A percentile compares a stretch with the other conserved stretches of the same genome.
Conservation (phyloP, 92 coral and sea anemone genomes). For the Epizoanthus ramosus region DNA sequence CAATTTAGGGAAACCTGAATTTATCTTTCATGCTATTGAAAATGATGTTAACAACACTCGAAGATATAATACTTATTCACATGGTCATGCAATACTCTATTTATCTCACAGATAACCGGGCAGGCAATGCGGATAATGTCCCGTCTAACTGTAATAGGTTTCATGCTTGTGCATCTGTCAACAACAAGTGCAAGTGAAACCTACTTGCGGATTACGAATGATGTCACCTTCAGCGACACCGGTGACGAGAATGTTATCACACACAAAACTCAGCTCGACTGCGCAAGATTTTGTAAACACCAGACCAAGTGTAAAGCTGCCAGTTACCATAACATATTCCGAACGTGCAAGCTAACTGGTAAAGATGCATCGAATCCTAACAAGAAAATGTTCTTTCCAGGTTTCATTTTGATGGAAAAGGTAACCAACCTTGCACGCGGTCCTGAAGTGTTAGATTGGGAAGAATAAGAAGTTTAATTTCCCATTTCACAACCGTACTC, state of each 20-base stretch:
- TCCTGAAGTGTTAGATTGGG: too few species aligned
- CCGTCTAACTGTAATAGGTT: background rate
- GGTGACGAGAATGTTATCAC: background rate
- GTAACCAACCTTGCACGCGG: background rate
- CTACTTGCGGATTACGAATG: conserved; percentile 8
- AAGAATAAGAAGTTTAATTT: too few species aligned
- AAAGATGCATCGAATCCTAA: background rate
- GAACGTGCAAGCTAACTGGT: background rate
- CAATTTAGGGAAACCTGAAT: too few species aligned
- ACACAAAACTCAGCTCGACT: background rate
- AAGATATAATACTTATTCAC: too few species aligned
- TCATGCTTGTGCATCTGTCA: background rate
- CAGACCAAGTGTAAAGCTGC: conserved; percentile 7
- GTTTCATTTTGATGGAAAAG: conserved; percentile 12
- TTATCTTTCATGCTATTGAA: too few species aligned
- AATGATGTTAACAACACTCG: too few species aligned
- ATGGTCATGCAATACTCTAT: background rate
- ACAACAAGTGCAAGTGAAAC: background rate
- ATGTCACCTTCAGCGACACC: background rate
- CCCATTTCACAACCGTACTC: too few species aligned
- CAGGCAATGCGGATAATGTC: background rate
- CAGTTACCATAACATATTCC: background rate
- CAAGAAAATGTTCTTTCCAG: background rate
- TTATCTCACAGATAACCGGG: background rate
- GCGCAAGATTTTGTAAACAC: background rate